Evolutionary conservation across 92 coral and sea anemone species (phyloP).

Genomic region (Montipora capitata): DNA sequence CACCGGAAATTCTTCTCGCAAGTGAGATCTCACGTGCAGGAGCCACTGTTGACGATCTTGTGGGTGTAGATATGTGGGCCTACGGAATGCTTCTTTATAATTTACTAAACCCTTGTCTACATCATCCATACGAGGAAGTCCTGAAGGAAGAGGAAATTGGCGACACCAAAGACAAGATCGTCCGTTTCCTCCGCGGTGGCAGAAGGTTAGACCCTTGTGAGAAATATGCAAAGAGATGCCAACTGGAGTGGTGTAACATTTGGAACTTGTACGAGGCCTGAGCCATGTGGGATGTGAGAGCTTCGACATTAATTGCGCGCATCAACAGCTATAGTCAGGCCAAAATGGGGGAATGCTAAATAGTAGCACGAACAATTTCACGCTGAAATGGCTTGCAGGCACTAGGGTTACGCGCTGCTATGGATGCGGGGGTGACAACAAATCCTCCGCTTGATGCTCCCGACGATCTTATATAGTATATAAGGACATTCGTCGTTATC

Average conservation of each 20-base stretch:
- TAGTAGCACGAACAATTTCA: not conserved
- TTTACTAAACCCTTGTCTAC: not conserved
- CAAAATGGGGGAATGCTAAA: conserved; percentile 4
- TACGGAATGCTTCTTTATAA: conserved; percentile 4
- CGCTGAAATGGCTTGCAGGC: conserved; percentile 37
- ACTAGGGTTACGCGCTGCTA: conserved; percentile 49
- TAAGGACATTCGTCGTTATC: conserved; percentile 47
- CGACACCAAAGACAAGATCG: not conserved
- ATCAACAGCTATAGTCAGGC: conserved; percentile 16
- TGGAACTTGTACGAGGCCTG: conserved; percentile 26
- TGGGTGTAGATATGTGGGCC: not conserved
- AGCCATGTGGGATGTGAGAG: conserved; percentile 5
- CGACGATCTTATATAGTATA: conserved; percentile 42
- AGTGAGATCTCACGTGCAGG: no score
- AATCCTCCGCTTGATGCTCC: conserved; percentile 30
- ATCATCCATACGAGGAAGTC: not conserved
- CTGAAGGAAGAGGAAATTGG: not conserved
- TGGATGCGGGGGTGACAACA: conserved; percentile 57
- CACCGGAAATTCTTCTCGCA: no score
- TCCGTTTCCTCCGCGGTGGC: not conserved
- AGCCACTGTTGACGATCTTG: conserved; percentile 12
- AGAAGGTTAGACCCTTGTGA: not conserved
- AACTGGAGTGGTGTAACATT: conserved; percentile 15
- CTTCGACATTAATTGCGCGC: not conserved
- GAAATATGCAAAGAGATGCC: conserved; percentile 27